Evolutionary conservation across 1,140 invertebrate species (phyloP).

Genomic region (Drosophila melanogaster): DNA sequence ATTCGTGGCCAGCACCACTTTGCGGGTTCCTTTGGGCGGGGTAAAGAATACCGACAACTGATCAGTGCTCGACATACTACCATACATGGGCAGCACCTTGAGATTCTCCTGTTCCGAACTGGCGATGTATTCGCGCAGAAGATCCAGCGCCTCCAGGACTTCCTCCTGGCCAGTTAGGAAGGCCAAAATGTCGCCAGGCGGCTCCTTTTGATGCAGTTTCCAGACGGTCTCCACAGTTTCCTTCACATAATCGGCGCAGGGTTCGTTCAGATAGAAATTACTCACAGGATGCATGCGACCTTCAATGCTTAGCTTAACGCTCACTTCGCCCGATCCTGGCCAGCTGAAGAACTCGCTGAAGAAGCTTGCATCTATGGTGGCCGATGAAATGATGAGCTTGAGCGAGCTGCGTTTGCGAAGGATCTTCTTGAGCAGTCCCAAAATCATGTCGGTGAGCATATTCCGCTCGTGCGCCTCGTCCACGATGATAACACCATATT

Average conservation of each 20-base stretch:
- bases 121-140: slow-evolving; percentile 88
- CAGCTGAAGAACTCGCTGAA: slow-evolving; percentile 95
- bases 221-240: slow-evolving; percentile 94
- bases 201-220: slow-evolving; percentile 94
- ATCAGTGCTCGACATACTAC: slow-evolving; percentile 92
- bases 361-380: slow-evolving; percentile 96
- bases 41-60: slow-evolving; percentile 95
- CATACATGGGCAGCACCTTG: slow-evolving; percentile 96
- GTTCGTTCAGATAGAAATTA: slow-evolving; percentile 93
- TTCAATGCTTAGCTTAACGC: slow-evolving; percentile 94
- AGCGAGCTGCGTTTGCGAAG: slow-evolving; percentile 93
- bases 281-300: slow-evolving; percentile 95
- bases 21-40: slow-evolving; percentile 90
- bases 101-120: slow-evolving; percentile 87
- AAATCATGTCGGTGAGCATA: slow-evolving; percentile 95
- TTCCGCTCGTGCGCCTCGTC: slow-evolving; percentile 99
- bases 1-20: slow-evolving; percentile 98
- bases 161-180: slow-evolving; percentile 98
- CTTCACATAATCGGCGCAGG: slow-evolving; percentile 95
- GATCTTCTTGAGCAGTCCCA: slow-evolving; percentile 98
- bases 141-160: slow-evolving; percentile 90
- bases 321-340: slow-evolving; percentile 86
- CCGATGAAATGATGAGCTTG: slow-evolving; percentile 95
- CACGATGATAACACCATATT: slow-evolving; percentile 95
- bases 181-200: slow-evolving; percentile 94